Percentiles rank a stretch among this genome's conserved stretches.
Conservation (phyloP, 2,888 invertebrate species). For the Agrotis exclamationis region DNA sequence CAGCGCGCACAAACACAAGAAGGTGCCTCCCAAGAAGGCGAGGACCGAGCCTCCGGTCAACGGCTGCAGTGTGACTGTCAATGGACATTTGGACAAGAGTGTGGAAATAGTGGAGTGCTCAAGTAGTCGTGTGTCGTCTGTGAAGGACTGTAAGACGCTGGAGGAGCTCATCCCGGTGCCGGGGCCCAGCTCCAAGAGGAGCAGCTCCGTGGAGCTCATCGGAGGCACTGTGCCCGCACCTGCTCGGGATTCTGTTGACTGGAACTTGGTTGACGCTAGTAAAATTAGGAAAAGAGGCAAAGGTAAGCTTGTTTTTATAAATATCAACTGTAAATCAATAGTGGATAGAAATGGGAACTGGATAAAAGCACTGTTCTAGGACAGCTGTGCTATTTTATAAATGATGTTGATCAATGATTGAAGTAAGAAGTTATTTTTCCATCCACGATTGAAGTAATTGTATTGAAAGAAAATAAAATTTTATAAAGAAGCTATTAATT, state of each 20-base stretch:
- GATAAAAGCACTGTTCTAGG: not conserved
- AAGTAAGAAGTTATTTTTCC: not conserved
- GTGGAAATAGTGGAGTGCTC: conserved; percentile 84
- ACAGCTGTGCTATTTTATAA: too few species aligned
- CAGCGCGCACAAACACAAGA: conserved; percentile 83
- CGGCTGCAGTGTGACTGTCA: conserved; percentile 72
- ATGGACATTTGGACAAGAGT: conserved; percentile 78
- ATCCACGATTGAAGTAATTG: not conserved
- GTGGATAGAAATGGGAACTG: not conserved
- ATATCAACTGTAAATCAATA: not conserved
- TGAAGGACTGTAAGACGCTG: conserved; percentile 75
- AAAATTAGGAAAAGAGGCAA: conserved; percentile 90
- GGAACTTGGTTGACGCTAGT: conserved; percentile 89
- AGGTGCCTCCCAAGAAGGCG: conserved; percentile 80
- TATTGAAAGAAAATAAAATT: too few species aligned
- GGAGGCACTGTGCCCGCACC: conserved; percentile 86
- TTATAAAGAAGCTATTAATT: not conserved
- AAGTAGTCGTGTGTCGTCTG: conserved; percentile 67
- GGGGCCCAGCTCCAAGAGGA: conserved; percentile 81
- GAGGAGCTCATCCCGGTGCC: conserved; percentile 77
- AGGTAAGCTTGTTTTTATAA: conserved; percentile 76
- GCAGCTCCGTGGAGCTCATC: conserved; percentile 87
- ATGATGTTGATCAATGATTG: too few species aligned
- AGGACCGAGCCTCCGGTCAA: conserved; percentile 80
- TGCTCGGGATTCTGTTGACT: conserved; percentile 86